Conservation (phyloP, 2,113 vertebrate genomes). For the Lepisosteus osseus region DNA sequence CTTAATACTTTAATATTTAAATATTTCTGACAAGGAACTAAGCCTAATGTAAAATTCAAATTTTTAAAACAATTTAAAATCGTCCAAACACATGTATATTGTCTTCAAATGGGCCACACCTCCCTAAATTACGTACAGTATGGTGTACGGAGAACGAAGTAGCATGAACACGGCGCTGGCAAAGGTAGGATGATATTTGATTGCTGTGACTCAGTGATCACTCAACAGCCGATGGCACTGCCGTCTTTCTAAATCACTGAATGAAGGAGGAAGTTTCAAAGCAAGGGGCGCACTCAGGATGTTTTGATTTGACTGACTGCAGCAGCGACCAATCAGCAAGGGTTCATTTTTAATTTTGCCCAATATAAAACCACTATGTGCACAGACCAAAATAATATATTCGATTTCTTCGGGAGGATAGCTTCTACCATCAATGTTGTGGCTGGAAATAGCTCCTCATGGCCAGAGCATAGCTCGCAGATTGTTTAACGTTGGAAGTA, state of each 20-base stretch:
- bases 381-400: not conserved
- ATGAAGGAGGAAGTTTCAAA: constrained; percentile 20
- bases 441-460: not conserved
- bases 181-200: too few species aligned
- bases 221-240: not conserved
- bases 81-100: too few species aligned
- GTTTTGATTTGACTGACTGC: constrained; percentile 18
- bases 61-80: too few species aligned
- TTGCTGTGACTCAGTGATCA: not conserved
- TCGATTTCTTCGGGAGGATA: not conserved
- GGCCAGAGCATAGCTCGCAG: too few species aligned
- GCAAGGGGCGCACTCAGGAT: not conserved
- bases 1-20: too few species aligned
- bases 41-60: too few species aligned
- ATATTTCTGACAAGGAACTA: too few species aligned
- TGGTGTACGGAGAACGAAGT: too few species aligned
- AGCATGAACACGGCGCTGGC: too few species aligned
- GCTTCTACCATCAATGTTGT: constrained; percentile 10
- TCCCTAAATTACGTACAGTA: too few species aligned
- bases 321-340: not conserved
- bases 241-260: not conserved
- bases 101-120: too few species aligned
- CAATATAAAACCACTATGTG: not conserved
- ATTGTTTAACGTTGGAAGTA: too few species aligned
- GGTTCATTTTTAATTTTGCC: not conserved